phyloP scores from a whole-genome alignment of 2,888 invertebrate genomes.

The Microctonus brassicae region DNA sequence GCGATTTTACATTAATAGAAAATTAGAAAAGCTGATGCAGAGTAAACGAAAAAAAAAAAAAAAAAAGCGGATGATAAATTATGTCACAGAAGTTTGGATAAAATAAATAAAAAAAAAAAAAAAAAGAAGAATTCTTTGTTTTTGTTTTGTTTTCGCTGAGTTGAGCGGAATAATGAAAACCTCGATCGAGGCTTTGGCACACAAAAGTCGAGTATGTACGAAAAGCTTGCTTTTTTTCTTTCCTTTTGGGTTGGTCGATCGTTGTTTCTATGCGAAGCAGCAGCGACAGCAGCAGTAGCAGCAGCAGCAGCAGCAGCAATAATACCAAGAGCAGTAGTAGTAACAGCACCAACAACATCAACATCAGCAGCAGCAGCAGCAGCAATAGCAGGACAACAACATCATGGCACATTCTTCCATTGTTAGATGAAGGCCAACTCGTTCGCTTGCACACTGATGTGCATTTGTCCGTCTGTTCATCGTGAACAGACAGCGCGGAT shows the following conservation, averaged over 20 bases:
- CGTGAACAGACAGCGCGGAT: constrained; percentile 46
- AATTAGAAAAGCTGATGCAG: not conserved
- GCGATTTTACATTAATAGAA: not conserved
- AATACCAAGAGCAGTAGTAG: not conserved
- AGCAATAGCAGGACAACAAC: not conserved
- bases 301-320: not conserved
- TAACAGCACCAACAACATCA: too few relatives aligned
- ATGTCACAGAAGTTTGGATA: not conserved
- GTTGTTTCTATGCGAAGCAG: constrained; percentile 23
- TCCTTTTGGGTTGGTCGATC: constrained; percentile 5
- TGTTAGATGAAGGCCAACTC: constrained; percentile 6
- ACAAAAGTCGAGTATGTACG: constrained; percentile 29
- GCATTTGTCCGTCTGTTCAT: constrained; percentile 41
- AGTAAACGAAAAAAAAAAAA: not conserved
- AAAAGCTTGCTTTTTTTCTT: not conserved
- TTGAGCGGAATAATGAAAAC: constrained; percentile 23
- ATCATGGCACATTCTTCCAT: constrained; percentile 17
- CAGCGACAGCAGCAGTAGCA: not conserved
- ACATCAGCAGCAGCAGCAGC: too few relatives aligned
- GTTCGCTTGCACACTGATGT: not conserved
- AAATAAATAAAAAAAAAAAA: too few relatives aligned
- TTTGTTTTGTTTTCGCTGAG: not conserved
- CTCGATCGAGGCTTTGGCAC: constrained; percentile 35
- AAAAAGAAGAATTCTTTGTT: too few relatives aligned
- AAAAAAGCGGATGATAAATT: too few relatives aligned